Base-by-base conservation (phyloP, 2,113 vertebrate species). In the Nesogale talazaci region DNA sequence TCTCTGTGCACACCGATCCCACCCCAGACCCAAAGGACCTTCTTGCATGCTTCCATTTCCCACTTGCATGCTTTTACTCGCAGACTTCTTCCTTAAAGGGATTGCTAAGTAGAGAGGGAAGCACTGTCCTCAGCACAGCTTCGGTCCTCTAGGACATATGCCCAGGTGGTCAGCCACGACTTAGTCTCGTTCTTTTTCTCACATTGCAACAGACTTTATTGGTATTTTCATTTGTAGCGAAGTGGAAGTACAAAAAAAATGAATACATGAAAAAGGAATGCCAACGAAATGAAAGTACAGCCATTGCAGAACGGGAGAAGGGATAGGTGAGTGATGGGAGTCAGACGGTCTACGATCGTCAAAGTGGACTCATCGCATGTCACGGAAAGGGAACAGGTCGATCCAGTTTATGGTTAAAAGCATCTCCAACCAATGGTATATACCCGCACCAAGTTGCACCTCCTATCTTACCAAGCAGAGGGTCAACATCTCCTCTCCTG, bases 91-190 rank as follows among this genome's bases (percentile, higher is more conserved):
- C 46, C 46, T 52, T 52, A 52, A 52, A 52, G 46, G 10, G 46
- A 52, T n/a, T n/a, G n/a, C n/a, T 59, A 12, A 2, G 17, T 25
- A 52, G 14, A 52, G 46, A 52, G 46, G 46, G 46, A 52, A 52
- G 46, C 1, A 11, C 46, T 52, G 46, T 12, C 14, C 9, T 52
- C 9, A 52, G 46, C 46, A 6, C 5, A 52, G 46, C 46, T 52
- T 34, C 22, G 12, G 75, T 11, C 6, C 12, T 12, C 0, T 7
- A 3, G 5, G 25, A 16, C 0, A 0, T 38, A 5, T 16, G 1
- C 4, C 1, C 83, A 40, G 15, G 42, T 0, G 0, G 3, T 57
- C 34, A 9, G 36, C 46, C 12, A 1, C 11, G 29, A 25, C 12
- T 14, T 3, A 2, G 63, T n/a, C n/a, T n/a, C n/a, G n/a, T n/a